Percentiles rank a stretch among this genome's conserved stretches.
Conservation (phyloP, 2,797 vertebrate species). For the Sitta carolinensis region DNA sequence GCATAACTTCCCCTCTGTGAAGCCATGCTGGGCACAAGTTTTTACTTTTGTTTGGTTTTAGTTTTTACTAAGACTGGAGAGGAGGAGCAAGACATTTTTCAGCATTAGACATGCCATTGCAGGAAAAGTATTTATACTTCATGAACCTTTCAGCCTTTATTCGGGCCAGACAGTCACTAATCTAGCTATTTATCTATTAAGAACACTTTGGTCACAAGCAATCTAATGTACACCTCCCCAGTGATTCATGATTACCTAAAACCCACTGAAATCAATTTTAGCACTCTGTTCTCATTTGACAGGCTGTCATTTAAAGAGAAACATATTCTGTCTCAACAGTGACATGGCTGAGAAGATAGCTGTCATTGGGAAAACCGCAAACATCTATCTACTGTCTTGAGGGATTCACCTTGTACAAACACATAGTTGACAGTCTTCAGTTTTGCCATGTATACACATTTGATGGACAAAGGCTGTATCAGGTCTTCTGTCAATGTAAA, state of each 20-base stretch:
- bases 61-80: not conserved
- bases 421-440: not conserved
- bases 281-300: not conserved
- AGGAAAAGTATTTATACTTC: not conserved
- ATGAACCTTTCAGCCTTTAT: not conserved
- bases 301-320: not conserved
- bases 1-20: not conserved
- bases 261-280: not conserved
- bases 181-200: not conserved
- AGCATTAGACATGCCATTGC: not conserved
- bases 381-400: not conserved
- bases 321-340: not conserved
- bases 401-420: not conserved
- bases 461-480: not conserved
- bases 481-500: not conserved
- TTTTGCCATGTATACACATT: not conserved
- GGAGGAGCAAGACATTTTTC: not conserved
- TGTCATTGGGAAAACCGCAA: not conserved
- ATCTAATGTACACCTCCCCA: not conserved
- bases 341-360: not conserved
- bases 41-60: not conserved
- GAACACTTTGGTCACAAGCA: not conserved
- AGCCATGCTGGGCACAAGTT: not conserved
- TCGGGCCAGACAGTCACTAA: not conserved
- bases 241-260: not conserved